A percentile compares a stretch with the other conserved stretches of the same genome.
phyloP scores from a whole-genome alignment of 2,888 invertebrate species.

The Serripes groenlandicus region DNA sequence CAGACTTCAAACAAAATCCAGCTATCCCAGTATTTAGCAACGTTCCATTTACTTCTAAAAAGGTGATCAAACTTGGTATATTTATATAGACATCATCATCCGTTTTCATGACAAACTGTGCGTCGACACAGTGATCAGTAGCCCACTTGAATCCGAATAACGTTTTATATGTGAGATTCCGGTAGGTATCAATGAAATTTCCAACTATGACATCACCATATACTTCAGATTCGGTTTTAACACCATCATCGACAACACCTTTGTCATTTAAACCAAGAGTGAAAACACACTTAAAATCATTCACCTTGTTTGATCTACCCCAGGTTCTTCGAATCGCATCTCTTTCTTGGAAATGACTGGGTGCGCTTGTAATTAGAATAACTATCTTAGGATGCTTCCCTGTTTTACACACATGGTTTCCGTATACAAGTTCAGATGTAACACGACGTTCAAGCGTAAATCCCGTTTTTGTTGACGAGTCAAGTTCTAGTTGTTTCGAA shows the following conservation, averaged over 20 bases:
- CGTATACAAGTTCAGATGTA: too few relatives aligned
- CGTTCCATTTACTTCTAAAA: background rate
- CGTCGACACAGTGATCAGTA: conserved; percentile 54
- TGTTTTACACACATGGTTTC: background rate
- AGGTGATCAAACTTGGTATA: conserved; percentile 60
- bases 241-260: background rate
- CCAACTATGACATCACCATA: conserved; percentile 68
- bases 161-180: conserved; percentile 75
- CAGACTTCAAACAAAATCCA: conserved; percentile 71
- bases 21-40: conserved; percentile 65
- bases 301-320: conserved; percentile 61
- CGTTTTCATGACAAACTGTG: conserved; percentile 77
- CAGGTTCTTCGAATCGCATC: conserved; percentile 69
- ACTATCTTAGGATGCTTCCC: conserved; percentile 35
- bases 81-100: conserved; percentile 77
- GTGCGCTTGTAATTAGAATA: conserved; percentile 66
- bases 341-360: conserved; percentile 45
- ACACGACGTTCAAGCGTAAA: background rate
- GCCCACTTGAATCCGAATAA: conserved; percentile 71
- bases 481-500: background rate
- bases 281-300: background rate
- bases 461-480: background rate
- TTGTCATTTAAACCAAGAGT: background rate
- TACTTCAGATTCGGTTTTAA: conserved; percentile 48
- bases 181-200: conserved; percentile 70